Conservation (phyloP, 2,113 vertebrate genomes). For the Elanus axillaris region DNA sequence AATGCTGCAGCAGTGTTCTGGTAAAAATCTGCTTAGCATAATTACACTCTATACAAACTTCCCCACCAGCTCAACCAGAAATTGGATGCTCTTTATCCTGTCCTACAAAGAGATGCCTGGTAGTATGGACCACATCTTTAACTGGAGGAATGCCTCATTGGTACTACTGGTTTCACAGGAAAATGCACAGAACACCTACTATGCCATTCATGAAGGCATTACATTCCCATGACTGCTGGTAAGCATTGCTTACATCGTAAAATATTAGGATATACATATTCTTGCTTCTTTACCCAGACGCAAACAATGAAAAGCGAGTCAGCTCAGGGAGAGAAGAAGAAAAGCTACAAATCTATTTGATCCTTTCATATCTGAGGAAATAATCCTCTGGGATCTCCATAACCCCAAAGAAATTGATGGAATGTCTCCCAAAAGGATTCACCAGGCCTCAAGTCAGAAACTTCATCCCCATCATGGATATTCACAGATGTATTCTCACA, state of each 20-base stretch:
- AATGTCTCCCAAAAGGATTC: not conserved
- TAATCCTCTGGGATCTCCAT: not conserved
- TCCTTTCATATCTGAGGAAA: not conserved
- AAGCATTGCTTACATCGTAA: not conserved
- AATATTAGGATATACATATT: not conserved
- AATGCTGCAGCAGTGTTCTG: not conserved
- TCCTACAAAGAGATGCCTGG: not conserved
- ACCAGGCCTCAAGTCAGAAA: not conserved
- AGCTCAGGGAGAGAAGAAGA: not conserved
- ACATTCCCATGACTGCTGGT: not conserved
- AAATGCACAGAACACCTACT: not conserved
- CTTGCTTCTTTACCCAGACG: not conserved
- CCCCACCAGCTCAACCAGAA: not conserved
- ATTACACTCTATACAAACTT: not conserved
- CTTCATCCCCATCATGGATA: not conserved
- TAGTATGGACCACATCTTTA: not conserved
- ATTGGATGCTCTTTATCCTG: not conserved
- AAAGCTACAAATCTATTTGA: not conserved
- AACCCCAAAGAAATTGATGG: not conserved
- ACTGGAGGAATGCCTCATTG: not conserved
- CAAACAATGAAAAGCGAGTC: not conserved
- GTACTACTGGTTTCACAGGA: not conserved
- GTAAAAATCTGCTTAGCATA: not conserved
- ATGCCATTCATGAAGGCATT: not conserved
- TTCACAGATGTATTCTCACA: not conserved